Evolutionary conservation across 2,888 invertebrate species (phyloP).

Genomic region (Troides oblongomaculatus): DNA sequence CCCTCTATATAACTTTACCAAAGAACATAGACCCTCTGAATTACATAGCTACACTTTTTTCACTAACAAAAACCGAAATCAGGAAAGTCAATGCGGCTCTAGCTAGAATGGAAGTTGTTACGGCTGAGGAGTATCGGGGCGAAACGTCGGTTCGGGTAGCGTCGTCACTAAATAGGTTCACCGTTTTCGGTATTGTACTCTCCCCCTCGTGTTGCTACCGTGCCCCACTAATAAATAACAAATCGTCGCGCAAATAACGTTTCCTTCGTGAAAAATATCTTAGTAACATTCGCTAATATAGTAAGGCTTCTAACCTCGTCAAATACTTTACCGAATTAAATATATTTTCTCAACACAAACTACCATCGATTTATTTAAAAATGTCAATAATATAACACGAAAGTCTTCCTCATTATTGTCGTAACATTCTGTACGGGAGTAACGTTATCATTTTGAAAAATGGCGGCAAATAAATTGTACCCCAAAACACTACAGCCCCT

Average conservation of each 20-base stretch:
- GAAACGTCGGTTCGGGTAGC: slow-evolving; percentile 65
- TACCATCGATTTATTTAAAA: not conserved
- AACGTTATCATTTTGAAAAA: slow-evolving; percentile 39
- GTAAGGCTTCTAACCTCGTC: slow-evolving; percentile 45
- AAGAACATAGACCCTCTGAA: slow-evolving; percentile 50
- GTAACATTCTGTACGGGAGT: slow-evolving; percentile 15
- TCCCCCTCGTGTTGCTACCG: slow-evolving; percentile 73
- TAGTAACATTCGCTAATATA: slow-evolving; percentile 44
- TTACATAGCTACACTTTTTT: slow-evolving; percentile 46
- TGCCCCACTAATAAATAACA: slow-evolving; percentile 79
- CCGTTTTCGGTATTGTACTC: slow-evolving; percentile 73
- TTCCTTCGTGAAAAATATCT: slow-evolving; percentile 65
- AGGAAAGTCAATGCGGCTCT: slow-evolving; percentile 56
- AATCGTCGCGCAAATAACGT: slow-evolving; percentile 76
- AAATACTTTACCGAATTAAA: slow-evolving; percentile 32
- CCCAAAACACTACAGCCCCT: slow-evolving; percentile 48
- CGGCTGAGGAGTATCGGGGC: slow-evolving; percentile 56
- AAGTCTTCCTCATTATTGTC: not conserved
- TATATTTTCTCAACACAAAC: not conserved
- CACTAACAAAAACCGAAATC: slow-evolving; percentile 38
- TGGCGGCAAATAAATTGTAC: slow-evolving; percentile 52
- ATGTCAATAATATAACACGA: not conserved
- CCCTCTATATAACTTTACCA: slow-evolving; percentile 55
- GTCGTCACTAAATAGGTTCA: slow-evolving; percentile 74
- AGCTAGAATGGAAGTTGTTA: slow-evolving; percentile 48